These are phyloP conservation scores for Phalera bucephala DNA, from an alignment of 2,888 invertebrate species.

Conservation along the genomic window DNA sequence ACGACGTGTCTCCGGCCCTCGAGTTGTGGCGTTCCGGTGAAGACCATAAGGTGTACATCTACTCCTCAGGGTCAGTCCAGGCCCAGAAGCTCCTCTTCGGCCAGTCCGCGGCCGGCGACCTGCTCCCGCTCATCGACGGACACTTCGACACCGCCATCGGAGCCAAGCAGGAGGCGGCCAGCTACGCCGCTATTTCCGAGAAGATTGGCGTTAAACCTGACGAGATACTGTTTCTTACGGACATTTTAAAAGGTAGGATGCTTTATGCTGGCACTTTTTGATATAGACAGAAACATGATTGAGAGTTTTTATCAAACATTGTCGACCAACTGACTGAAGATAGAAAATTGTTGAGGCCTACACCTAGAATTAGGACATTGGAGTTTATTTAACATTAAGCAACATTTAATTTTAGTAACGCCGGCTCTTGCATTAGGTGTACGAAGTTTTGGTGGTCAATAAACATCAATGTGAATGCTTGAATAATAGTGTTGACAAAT, in stretches of 20 bases:
- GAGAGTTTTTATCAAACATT: too few species aligned
- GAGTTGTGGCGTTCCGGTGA: constrained; percentile 87
- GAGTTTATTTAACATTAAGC: too few species aligned
- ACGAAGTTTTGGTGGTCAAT: too few species aligned
- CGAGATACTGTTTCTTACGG: constrained; percentile 93
- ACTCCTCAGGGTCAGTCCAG: constrained; percentile 95
- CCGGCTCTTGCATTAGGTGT: too few species aligned
- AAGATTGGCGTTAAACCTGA: constrained; percentile 85
- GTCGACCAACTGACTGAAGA: too few species aligned
- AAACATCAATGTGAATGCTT: too few species aligned
- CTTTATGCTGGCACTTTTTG: neutral
- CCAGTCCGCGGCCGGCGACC: constrained; percentile 89
- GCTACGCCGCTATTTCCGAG: constrained; percentile 90
- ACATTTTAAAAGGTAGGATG: constrained; percentile 88
- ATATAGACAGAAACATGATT: neutral
- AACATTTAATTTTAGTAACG: too few species aligned
- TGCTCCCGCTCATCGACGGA: constrained; percentile 87
- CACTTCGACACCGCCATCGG: constrained; percentile 96
- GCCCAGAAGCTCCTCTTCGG: constrained; percentile 95
- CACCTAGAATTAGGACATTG: too few species aligned
- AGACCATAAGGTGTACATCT: constrained; percentile 89
- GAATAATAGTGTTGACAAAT: too few species aligned
- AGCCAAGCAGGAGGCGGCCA: constrained; percentile 88
- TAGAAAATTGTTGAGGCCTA: too few species aligned
- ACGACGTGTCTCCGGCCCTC: constrained; percentile 91